phyloP scores from a whole-genome alignment of 1,140 invertebrate species.

The Phymastichus coffea region DNA sequence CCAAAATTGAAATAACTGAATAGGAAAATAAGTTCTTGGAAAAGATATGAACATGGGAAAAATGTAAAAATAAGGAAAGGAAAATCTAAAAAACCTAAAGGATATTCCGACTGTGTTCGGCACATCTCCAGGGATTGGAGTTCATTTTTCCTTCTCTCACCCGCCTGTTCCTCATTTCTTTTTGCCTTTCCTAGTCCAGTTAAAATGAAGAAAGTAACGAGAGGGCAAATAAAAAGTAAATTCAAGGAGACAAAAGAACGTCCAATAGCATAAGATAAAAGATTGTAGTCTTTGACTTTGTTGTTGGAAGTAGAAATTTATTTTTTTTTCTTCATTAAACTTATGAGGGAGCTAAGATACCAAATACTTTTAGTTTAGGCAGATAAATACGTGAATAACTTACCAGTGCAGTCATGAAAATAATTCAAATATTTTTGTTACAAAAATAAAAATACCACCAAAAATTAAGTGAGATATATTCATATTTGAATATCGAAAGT shows the following conservation, averaged over 20 bases:
- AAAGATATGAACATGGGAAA: not conserved
- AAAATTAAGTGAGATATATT: too few relatives aligned
- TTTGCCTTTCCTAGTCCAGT: not conserved
- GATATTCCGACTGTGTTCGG: not conserved
- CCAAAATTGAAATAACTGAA: not conserved
- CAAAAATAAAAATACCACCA: too few relatives aligned
- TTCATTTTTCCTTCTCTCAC: conserved; percentile 15
- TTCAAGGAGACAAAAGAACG: conserved; percentile 8
- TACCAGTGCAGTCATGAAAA: too few relatives aligned
- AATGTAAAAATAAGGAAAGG: not conserved
- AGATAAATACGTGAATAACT: too few relatives aligned
- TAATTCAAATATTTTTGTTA: too few relatives aligned
- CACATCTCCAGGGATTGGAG: conserved; percentile 9
- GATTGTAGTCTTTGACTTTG: conserved; percentile 4
- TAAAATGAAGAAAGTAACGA: conserved; percentile 17
- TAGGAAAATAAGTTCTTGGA: too few relatives aligned
- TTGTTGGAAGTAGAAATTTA: conserved; percentile 5
- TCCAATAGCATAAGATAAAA: not conserved
- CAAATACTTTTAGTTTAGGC: too few relatives aligned
- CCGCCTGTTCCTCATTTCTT: not conserved
- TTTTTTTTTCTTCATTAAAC: not conserved
- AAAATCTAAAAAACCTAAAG: not conserved
- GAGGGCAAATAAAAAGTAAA: conserved; percentile 16
- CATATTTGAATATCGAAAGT: too few relatives aligned
- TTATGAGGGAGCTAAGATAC: too few relatives aligned